Percentiles rank a stretch among this genome's conserved stretches.
Evolutionary conservation across 1,140 invertebrate species (phyloP).

Genomic region (Ephestia elutella): DNA sequence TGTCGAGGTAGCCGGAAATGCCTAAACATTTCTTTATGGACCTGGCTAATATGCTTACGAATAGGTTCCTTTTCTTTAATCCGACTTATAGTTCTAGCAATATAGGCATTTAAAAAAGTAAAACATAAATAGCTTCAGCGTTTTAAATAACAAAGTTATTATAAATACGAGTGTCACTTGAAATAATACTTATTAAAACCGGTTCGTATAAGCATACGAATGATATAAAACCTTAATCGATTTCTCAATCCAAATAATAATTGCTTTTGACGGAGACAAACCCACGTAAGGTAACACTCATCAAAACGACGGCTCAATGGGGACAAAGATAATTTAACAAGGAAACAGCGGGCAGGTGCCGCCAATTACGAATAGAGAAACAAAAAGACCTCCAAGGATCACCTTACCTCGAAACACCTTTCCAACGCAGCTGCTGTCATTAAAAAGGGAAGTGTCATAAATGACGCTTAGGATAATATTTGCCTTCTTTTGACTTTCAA

Average conservation of each 20-base stretch:
- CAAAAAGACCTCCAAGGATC: constrained; percentile 33
- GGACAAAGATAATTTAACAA: constrained; percentile 22
- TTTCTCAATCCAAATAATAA: constrained; percentile 15
- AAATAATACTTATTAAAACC: background rate
- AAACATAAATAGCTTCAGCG: too few species aligned
- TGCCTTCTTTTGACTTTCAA: constrained; percentile 37
- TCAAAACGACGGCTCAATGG: constrained; percentile 9
- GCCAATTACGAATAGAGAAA: constrained; percentile 48
- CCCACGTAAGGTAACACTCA: constrained; percentile 7
- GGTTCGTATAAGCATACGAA: background rate
- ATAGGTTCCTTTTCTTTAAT: too few species aligned
- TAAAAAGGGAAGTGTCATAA: constrained; percentile 51
- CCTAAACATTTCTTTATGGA: background rate
- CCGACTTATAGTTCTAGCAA: too few species aligned
- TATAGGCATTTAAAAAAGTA: too few species aligned
- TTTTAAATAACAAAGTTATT: too few species aligned
- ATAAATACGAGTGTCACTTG: background rate
- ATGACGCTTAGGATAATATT: constrained; percentile 42
- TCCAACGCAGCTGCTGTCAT: constrained; percentile 38
- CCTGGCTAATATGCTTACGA: too few species aligned
- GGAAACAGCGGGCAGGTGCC: constrained; percentile 46
- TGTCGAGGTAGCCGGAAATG: background rate
- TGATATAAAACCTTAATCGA: constrained; percentile 4
- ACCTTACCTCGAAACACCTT: constrained; percentile 38
- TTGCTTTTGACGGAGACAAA: constrained; percentile 11